Conservation (phyloP, 2,113 vertebrate species). For the Ceratotherium simum region DNA sequence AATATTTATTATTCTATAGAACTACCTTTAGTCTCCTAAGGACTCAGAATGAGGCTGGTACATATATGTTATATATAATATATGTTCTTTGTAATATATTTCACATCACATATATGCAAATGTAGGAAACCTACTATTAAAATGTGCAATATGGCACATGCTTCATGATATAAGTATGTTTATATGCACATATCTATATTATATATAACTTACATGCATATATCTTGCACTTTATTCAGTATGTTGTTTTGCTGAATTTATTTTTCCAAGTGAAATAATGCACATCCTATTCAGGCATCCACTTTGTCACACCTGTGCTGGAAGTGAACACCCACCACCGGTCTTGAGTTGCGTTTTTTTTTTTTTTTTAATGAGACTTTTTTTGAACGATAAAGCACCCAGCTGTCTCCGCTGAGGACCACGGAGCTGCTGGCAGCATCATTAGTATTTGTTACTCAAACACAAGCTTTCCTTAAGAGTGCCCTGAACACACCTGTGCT, state of each 20-base stretch:
- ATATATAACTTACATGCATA: neutral
- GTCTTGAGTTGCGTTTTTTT: neutral
- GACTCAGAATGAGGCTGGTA: neutral
- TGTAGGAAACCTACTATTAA: neutral
- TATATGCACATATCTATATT: neutral
- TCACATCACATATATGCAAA: neutral
- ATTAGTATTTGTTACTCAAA: neutral
- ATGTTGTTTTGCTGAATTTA: neutral
- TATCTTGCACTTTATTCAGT: neutral
- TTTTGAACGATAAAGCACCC: slow-evolving; percentile 40
- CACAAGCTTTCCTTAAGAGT: neutral
- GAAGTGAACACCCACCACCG: neutral
- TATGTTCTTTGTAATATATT: neutral
- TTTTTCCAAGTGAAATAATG: slow-evolving; percentile 37
- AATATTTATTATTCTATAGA: neutral
- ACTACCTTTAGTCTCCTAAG: neutral
- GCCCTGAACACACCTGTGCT: neutral
- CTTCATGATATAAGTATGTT: neutral
- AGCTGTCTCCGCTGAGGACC: neutral
- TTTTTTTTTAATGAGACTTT: neutral
- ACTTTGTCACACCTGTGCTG: neutral
- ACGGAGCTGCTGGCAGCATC: neutral
- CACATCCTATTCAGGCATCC: neutral
- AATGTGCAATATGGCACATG: accelerated
- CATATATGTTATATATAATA: neutral